Conservation (phyloP, 2,888 invertebrate species). For the Hypomecis punctinalis region DNA sequence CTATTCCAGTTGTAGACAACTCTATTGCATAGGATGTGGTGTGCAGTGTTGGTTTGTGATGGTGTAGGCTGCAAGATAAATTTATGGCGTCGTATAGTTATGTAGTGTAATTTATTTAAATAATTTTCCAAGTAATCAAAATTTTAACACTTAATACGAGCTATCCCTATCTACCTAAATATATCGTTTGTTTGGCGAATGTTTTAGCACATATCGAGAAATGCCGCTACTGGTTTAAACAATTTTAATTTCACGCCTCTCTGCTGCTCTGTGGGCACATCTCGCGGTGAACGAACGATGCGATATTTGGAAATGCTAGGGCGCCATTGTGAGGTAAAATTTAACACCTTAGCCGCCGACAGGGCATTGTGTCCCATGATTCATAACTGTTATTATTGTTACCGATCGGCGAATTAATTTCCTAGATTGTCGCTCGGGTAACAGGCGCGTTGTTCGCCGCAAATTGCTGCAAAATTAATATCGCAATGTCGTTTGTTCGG, state of each 20-base stretch:
- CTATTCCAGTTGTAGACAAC: too few relatives aligned
- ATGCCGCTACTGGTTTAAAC: too few relatives aligned
- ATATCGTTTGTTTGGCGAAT: conserved; percentile 42
- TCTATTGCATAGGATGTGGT: too few relatives aligned
- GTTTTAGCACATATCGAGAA: too few relatives aligned
- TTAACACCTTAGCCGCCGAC: conserved; percentile 73
- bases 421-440: conserved; percentile 64
- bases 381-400: conserved; percentile 77
- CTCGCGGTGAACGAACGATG: conserved; percentile 45
- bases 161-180: conserved; percentile 28
- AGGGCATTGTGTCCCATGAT: conserved; percentile 74
- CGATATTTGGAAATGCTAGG: conserved; percentile 60
- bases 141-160: too few relatives aligned
- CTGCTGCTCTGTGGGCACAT: conserved; percentile 40
- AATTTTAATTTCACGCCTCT: too few relatives aligned
- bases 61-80: too few relatives aligned
- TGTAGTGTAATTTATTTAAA: too few relatives aligned
- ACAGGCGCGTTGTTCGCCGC: conserved; percentile 59
- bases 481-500: conserved; percentile 58
- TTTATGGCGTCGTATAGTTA: too few relatives aligned
- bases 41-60: too few relatives aligned
- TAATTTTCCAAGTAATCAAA: too few relatives aligned
- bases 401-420: conserved; percentile 79
- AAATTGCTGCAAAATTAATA: conserved; percentile 68
- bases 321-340: conserved; percentile 66